Conservation (phyloP, 1,140 invertebrate genomes). For the Anadara kagoshimensis region DNA sequence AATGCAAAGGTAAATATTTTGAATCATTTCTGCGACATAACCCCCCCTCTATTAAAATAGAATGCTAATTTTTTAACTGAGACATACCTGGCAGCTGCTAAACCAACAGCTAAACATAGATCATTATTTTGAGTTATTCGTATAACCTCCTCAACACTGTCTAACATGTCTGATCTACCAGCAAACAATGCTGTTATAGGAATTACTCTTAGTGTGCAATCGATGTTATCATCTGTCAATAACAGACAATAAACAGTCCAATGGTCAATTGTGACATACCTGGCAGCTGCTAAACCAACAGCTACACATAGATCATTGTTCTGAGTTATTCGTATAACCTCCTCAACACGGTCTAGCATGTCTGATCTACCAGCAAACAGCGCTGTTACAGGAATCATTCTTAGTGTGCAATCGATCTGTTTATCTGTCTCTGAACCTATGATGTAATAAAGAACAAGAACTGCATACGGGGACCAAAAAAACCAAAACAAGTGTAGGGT, state of each 20-base stretch:
- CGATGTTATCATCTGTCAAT: slow-evolving; percentile 63
- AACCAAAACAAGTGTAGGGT: too few relatives aligned
- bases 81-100: slow-evolving; percentile 62
- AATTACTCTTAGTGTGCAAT: slow-evolving; percentile 55
- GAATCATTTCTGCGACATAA: slow-evolving; percentile 56
- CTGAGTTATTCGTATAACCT: slow-evolving; percentile 57
- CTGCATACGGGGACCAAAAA: too few relatives aligned
- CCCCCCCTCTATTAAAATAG: slow-evolving; percentile 62
- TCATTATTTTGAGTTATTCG: slow-evolving; percentile 60
- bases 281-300: slow-evolving; percentile 58
- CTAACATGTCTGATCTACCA: slow-evolving; percentile 63
- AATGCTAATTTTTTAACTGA: slow-evolving; percentile 58
- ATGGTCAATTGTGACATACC: slow-evolving; percentile 58
- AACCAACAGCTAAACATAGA: slow-evolving; percentile 46
- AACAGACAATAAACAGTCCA: slow-evolving; percentile 51
- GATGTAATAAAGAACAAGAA: background rate
- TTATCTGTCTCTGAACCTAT: slow-evolving; percentile 57
- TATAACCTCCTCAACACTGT: slow-evolving; percentile 55
- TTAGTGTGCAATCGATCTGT: slow-evolving; percentile 59
- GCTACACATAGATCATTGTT: slow-evolving; percentile 52
- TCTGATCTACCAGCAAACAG: slow-evolving; percentile 65
- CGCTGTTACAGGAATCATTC: slow-evolving; percentile 60
- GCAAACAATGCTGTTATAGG: slow-evolving; percentile 64
- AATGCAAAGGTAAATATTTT: slow-evolving; percentile 60
- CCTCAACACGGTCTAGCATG: slow-evolving; percentile 57